A percentile compares a stretch with the other conserved stretches of the same genome.
Evolutionary conservation across 92 coral and sea anemone species (phyloP).

Genomic region (Palythoa caribaeorum): DNA sequence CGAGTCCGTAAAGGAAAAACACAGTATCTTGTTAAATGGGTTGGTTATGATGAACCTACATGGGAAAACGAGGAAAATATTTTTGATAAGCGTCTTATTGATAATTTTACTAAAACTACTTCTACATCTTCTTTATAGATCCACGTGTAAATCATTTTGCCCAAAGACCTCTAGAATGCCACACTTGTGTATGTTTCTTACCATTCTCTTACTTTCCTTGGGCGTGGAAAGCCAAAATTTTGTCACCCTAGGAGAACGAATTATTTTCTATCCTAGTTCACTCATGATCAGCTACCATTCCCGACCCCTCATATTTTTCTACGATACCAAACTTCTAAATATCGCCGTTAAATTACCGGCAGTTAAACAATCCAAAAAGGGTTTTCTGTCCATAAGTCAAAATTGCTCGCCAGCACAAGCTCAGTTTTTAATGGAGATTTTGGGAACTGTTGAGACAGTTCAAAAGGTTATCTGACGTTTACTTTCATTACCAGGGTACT

Average conservation of each 20-base stretch:
- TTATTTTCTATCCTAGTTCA: conserved; percentile 11
- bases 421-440: neutral
- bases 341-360: neutral
- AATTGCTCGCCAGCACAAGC: neutral
- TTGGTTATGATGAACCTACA: conserved; percentile 42
- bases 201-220: neutral
- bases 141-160: too few species aligned
- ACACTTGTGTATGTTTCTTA: conserved; percentile 1
- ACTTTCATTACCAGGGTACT: conserved; percentile 25
- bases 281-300: conserved; percentile 14
- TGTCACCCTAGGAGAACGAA: conserved; percentile 11
- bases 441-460: neutral
- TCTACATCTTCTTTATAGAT: neutral
- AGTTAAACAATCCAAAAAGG: neutral
- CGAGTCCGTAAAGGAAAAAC: conserved; percentile 48
- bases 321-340: neutral
- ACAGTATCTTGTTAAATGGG: conserved; percentile 68
- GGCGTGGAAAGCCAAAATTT: neutral
- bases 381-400: neutral
- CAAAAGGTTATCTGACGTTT: neutral
- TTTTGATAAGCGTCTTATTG: conserved; percentile 28
- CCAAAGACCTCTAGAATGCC: neutral
- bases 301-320: neutral
- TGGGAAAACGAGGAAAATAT: conserved; percentile 68
- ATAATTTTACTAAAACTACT: neutral